Conservation (phyloP, 2,113 vertebrate species). For the Motacilla tschutschensis region DNA sequence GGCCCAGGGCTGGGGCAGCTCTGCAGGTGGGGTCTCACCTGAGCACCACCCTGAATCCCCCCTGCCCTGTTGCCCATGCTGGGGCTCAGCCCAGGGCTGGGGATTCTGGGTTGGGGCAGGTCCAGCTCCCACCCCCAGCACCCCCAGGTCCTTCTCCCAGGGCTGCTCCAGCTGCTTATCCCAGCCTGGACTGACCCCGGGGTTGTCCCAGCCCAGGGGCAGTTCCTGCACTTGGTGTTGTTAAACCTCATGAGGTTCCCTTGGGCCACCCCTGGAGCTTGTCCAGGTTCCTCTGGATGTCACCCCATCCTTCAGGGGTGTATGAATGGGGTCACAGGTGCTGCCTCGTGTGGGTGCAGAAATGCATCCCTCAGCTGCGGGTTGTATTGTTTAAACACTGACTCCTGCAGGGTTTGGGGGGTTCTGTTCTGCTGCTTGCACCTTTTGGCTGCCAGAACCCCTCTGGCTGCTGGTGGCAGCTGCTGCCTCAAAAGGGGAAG, state of each 20-base stretch:
- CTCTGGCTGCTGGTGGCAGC: neutral
- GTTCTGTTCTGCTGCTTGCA: neutral
- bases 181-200: neutral
- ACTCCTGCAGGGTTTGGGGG: neutral
- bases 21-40: neutral
- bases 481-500: neutral
- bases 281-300: neutral
- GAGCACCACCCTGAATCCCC: neutral
- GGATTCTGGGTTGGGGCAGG: neutral
- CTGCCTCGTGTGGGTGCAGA: neutral
- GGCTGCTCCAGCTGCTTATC: neutral
- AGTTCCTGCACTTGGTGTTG: neutral
- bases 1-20: neutral
- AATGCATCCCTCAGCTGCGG: neutral
- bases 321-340: fast-evolving
- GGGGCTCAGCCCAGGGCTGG: neutral
- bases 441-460: neutral
- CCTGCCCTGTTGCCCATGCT: neutral
- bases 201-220: neutral
- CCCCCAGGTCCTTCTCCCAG: neutral
- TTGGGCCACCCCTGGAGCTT: neutral
- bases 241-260: neutral
- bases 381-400: neutral
- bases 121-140: neutral
- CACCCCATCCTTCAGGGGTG: neutral